These are phyloP conservation scores for Diachasmimorpha longicaudata DNA, from an alignment of 1,140 invertebrate genomes.

Conservation along the genomic window DNA sequence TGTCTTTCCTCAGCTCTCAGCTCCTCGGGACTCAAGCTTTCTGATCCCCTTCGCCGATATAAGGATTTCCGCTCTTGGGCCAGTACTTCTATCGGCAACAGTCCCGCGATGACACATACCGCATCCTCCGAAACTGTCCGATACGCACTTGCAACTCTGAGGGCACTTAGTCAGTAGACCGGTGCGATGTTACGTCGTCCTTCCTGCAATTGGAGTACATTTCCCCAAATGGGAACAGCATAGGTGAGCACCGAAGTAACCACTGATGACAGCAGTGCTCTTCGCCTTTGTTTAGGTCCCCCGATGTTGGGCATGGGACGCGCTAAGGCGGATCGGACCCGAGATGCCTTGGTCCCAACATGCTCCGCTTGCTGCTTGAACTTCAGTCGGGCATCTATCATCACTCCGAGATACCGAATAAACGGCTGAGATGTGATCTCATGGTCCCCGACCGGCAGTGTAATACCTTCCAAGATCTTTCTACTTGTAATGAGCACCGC, in stretches of 20 bases:
- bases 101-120: slow-evolving; percentile 26
- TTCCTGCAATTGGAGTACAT: slow-evolving; percentile 18
- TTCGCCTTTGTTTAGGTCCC: neutral
- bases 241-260: no score
- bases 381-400: neutral
- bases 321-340: neutral
- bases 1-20: neutral
- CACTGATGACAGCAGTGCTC: neutral
- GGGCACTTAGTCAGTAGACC: slow-evolving; percentile 15
- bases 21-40: neutral
- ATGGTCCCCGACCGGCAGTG: neutral
- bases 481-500: slow-evolving; percentile 18
- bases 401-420: neutral
- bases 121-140: slow-evolving; percentile 32
- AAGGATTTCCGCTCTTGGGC: neutral
- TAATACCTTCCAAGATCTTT: neutral
- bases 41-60: no score
- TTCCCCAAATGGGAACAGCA: no score
- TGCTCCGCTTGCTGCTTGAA: neutral
- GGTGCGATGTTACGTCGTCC: neutral
- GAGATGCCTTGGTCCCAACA: neutral
- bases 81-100: slow-evolving; percentile 31
- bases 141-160: slow-evolving; percentile 29
- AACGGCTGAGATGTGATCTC: neutral
- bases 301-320: slow-evolving; percentile 15